A percentile compares a stretch with the other conserved stretches of the same genome.
These are phyloP conservation scores for Cecidostiba fungosa DNA, from an alignment of 2,888 invertebrate genomes.

Conservation along the genomic window DNA sequence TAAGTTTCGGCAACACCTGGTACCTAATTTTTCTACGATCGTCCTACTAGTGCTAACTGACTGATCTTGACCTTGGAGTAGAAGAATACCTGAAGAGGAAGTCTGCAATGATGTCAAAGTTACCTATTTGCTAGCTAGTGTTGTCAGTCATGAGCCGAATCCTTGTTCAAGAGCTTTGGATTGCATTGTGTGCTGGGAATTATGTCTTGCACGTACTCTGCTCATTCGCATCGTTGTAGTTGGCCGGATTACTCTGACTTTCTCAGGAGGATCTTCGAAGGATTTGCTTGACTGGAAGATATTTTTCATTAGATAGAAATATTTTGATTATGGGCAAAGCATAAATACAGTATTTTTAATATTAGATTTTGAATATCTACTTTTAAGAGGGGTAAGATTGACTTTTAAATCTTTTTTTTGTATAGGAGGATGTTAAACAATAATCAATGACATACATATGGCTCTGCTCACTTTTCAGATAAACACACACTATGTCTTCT, in stretches of 20 bases:
- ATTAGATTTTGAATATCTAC: conserved; percentile 34
- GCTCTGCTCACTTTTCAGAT: conserved; percentile 29
- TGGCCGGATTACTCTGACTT: not conserved
- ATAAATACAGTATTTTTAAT: conserved; percentile 55
- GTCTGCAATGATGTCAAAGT: conserved; percentile 12
- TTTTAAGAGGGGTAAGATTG: conserved; percentile 30
- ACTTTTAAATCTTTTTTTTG: not conserved
- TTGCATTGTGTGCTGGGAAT: not conserved
- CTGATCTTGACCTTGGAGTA: not conserved
- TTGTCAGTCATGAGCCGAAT: conserved; percentile 13
- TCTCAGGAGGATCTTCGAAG: not conserved
- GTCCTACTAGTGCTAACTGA: not conserved
- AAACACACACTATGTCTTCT: conserved; percentile 75
- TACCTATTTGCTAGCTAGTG: conserved; percentile 24
- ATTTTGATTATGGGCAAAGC: conserved; percentile 45
- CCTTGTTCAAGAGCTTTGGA: not conserved
- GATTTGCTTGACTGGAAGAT: not conserved
- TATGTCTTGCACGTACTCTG: conserved; percentile 37
- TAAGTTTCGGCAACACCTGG: not conserved
- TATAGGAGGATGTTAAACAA: not conserved
- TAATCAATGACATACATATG: not conserved
- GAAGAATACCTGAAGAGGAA: not conserved
- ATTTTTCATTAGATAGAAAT: conserved; percentile 32
- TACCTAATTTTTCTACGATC: not conserved
- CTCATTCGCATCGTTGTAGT: not conserved